Evolutionary conservation across 2,797 vertebrate genomes (phyloP), one percentile per base, ranked within the genome.

Genomic region (Scolopax bukidnonensis): DNA sequence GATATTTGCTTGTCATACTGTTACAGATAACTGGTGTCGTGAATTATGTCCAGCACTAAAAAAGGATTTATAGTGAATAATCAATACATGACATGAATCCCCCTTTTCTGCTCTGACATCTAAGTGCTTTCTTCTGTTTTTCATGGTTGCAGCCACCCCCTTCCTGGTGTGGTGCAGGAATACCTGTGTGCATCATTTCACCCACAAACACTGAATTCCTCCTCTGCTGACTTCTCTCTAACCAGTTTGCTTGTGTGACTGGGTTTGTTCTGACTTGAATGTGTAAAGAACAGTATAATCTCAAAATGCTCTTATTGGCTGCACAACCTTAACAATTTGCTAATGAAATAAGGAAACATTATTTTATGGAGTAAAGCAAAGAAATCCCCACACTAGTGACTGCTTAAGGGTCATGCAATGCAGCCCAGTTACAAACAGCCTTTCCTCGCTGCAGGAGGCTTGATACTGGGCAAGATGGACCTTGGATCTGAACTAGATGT

Each of bases 321-420:
- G 41, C 14, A 32, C 36, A 90, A 38, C 24, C 20, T 14, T 64
- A 47, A 53, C 45, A 25, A 40, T 17, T 82, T 75, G 23, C 2
- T 3, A 36, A 50, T 68, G 47, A 76, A 84, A 30, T 6, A 73
- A 25, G 60, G 64, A 80, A 63, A 28, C 15, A 16, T 18, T 3
- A 8, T 67, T 87, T 75, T 11, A 6, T 18, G 30, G 20, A 75
- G 27, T 9, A 17, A 64, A 81, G 28, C 17, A 36, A 80, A 40
- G 59, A 89, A 76, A 16, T 8, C n/a, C 6, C 32, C 25, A 1
- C 0, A 0, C 19, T 65, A 43, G 59, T 40, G 64, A 8, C 19
- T 51, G 27, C 85, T 67, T 36, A 30, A 13, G 70, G n/a, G 50
- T 65, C 56, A 8, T 1, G 0, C 67, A 43, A 1, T 28, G 14